Base-by-base conservation (phyloP, 2,888 invertebrate genomes). In the Ennomos fuscantarius region DNA sequence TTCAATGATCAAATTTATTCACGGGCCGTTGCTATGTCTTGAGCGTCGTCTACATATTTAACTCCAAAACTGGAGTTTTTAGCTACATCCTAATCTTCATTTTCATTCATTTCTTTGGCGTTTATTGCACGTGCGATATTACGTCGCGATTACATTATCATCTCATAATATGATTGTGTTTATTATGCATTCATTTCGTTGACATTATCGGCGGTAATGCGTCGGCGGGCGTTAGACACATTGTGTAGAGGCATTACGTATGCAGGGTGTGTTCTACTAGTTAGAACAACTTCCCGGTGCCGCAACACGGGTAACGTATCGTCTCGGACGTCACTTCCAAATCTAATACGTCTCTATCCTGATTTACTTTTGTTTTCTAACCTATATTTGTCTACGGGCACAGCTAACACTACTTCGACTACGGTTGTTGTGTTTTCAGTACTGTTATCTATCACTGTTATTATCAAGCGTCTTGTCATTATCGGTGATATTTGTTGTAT, bases 261-360 rank as follows among this genome's bases (percentile, higher is more conserved):
- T 89, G 84, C 89, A 65, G 64, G 71, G 62, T 78, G 77, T 81
- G 84, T 82, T 67, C 66, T 67, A 73, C 85, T 85, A 81, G 84
- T 88, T 84, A 84, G 74, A 79, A 82, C 83, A 78, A 78, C 80
- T 82, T 82, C 78, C 79, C 68, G 76, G 78, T 77, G 80, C 77
- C 74, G 72, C 65, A 74, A 76, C 80, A 75, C 69, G 73, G 68
- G 69, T 82, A 75, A 78, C 79, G 74, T 58, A 56, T 36, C 55
- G 56, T 37, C 52, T 55, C 47, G 75, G 72, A 76, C 74, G 70
- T 67, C 71, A 73, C 69, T 55, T 67, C 66, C 70, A 67, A 70
- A 68, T 70, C 58, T 53, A 50, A 68, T 70, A 73, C 67, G 68
- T 69, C 73, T 75, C 65, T 70, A 77, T 78, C 69, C 64, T 71